Conservation (phyloP, 2,113 vertebrate genomes). For the Diadophis punctatus region DNA sequence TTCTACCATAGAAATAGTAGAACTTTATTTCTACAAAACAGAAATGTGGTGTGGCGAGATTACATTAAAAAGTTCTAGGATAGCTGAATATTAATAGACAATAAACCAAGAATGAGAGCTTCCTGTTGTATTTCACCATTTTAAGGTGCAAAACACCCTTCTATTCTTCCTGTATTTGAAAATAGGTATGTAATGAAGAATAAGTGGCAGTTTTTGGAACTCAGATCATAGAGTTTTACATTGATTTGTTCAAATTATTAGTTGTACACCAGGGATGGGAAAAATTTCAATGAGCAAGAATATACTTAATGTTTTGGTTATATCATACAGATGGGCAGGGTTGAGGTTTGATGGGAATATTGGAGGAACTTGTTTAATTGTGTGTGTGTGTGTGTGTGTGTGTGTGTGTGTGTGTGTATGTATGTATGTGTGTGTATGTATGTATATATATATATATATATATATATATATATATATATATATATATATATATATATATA, state of each 20-base stretch:
- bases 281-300: not conserved
- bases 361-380: not conserved
- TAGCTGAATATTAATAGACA: not conserved
- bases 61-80: not conserved
- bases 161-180: not conserved
- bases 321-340: not conserved
- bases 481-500: no score
- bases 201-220: not conserved
- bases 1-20: not conserved
- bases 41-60: not conserved
- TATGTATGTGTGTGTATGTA: no score
- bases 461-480: no score
- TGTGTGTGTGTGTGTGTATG: no score
- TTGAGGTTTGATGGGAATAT: not conserved
- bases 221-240: not conserved
- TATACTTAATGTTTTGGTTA: not conserved
- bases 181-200: not conserved
- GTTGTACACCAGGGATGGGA: not conserved
- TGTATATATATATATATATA: no score
- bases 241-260: not conserved
- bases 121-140: not conserved
- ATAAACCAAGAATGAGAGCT: not conserved
- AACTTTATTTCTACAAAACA: constrained; percentile 5
- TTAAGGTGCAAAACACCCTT: not conserved
- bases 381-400: no score